Conservation (phyloP, 2,113 vertebrate species). For the Gobiocypris rarus region DNA sequence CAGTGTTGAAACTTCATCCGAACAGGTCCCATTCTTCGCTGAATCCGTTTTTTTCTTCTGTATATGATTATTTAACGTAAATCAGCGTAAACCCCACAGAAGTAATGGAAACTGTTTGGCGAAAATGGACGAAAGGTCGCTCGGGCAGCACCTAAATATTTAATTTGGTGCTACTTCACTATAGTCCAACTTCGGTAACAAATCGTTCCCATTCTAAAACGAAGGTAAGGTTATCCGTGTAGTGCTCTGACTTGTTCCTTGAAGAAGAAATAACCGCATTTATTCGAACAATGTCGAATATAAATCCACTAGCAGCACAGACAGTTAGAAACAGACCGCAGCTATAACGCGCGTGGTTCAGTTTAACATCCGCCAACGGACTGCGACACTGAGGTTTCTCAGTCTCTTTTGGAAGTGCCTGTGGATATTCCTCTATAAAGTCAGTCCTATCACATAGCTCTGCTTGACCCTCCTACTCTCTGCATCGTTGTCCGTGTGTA, state of each 20-base stretch:
- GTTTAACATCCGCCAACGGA: conserved; percentile 58
- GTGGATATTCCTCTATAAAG: conserved; percentile 69
- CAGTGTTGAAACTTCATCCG: conserved; percentile 68
- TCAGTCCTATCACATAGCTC: conserved; percentile 55
- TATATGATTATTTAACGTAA: background rate
- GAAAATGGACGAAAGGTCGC: conserved; percentile 42
- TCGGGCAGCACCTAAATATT: conserved; percentile 49
- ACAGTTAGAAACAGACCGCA: conserved; percentile 52
- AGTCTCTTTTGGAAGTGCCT: conserved; percentile 42
- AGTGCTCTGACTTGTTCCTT: conserved; percentile 55
- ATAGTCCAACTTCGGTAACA: conserved; percentile 70
- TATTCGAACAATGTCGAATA: conserved; percentile 67
- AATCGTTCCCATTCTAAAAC: conserved; percentile 48
- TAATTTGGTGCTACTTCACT: conserved; percentile 57
- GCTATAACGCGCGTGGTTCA: conserved; percentile 52
- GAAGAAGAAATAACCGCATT: conserved; percentile 65
- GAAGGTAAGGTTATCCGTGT: conserved; percentile 61
- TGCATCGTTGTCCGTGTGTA: conserved; percentile 57
- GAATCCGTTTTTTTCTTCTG: conserved; percentile 40
- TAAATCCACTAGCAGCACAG: conserved; percentile 68
- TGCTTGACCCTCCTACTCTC: conserved; percentile 74
- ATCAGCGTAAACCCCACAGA: background rate
- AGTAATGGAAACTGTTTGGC: conserved; percentile 30
- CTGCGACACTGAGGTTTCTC: conserved; percentile 58
- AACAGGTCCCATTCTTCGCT: conserved; percentile 66